Conservation (phyloP, 2,113 vertebrate genomes). For the Dermatemys mawii region DNA sequence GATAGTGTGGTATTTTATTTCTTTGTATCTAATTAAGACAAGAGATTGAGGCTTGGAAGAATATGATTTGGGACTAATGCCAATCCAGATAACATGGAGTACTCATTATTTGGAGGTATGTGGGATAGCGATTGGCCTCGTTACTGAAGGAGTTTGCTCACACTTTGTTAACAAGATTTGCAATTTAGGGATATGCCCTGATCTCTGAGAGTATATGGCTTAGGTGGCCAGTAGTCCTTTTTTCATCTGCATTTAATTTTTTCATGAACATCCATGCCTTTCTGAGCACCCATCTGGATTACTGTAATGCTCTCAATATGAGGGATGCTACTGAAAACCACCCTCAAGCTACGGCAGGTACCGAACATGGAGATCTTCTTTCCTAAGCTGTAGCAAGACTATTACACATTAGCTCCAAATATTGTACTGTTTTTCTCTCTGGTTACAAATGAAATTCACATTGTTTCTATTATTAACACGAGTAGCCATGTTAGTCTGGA, state of each 20-base stretch:
- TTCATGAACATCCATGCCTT: background rate
- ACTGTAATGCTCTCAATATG: background rate
- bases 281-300: fast-evolving
- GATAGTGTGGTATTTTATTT: too few species aligned
- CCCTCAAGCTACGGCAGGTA: background rate
- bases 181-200: slow-evolving; percentile 1
- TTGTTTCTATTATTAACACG: fast-evolving
- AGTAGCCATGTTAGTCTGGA: too few species aligned
- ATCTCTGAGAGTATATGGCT: background rate
- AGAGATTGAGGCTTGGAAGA: background rate
- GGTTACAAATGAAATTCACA: background rate
- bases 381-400: background rate
- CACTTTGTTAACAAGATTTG: background rate
- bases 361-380: background rate
- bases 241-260: background rate
- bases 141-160: background rate
- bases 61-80: too few species aligned
- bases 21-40: too few species aligned
- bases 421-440: background rate
- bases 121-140: slow-evolving; percentile 3
- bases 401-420: background rate
- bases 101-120: slow-evolving; percentile 63
- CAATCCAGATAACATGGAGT: slow-evolving; percentile 61
- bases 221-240: background rate
- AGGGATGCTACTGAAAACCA: background rate